Evolutionary conservation across 2,888 invertebrate genomes (phyloP), one percentile per base, ranked within the genome.

Genomic region (Calameuta pallipes): DNA sequence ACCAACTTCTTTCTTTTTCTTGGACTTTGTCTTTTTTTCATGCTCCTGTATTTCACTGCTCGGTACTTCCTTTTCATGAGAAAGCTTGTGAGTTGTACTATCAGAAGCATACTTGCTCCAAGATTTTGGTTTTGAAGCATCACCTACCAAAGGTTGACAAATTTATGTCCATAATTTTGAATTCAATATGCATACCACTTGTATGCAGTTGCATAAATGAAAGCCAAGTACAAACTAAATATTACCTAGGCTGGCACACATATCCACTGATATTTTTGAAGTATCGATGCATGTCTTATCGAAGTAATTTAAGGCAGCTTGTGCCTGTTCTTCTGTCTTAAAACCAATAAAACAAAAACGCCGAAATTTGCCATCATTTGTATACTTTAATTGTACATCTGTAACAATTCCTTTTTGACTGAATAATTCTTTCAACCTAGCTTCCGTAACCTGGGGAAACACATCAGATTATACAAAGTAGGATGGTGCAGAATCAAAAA

Each of bases 321-420:
- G 89, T 0, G 98, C 98, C 88, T 97, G 96, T 75, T 95, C 94
- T 81, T 96, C 96, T 34, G 93, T 94, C 88, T 96, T 95, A 91
- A 95, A 99, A 11, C 99, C 99, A 85, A 99, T 93, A 89, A 99
- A 99, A 6, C 96, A 98, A 92, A 99, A 99, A 87, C 96, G 95
- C 80, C 99, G 94, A 90, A 99, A 99, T 89, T 95, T 95, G 12
- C 99, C 98, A 93, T 97, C 96, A 85, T 95, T 94, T 0, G 97
- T 98, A 88, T 96, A 98, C 91, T 99, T 99, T 11, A 99, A 92
- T 87, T 98, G 97, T 11, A 98, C 94, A 92, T 99, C 99, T 11
- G 99, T 99, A 12, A 99, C 95, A 82, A 94, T 94, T 34, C 98
- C 98, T 88, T 96, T 96, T 86, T 95, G 92, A 75, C 95, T 93